Conservation (phyloP, 2,888 invertebrate species). For the Urechis unicinctus region DNA sequence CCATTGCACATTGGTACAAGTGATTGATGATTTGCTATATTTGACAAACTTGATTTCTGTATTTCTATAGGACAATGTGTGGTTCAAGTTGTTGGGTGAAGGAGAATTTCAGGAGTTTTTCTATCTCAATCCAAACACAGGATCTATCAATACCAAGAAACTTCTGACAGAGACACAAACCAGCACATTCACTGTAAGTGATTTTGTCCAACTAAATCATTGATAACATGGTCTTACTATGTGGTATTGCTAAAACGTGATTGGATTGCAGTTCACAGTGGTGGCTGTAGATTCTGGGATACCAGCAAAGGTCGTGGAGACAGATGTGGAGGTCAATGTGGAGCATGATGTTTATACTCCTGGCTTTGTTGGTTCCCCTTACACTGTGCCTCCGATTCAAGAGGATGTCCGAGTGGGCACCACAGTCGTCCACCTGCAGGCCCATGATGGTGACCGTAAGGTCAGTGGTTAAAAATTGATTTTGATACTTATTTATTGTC, state of each 20-base stretch:
- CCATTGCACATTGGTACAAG: neutral
- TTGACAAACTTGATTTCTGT: neutral
- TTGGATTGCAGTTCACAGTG: constrained; percentile 14
- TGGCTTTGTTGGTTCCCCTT: constrained; percentile 24
- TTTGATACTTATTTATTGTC: neutral
- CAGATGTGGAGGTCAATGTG: constrained; percentile 10
- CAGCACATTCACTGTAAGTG: constrained; percentile 16
- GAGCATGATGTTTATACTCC: constrained; percentile 27
- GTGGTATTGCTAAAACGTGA: no score
- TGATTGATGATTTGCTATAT: neutral
- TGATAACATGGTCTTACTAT: no score
- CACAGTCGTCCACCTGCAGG: constrained; percentile 15
- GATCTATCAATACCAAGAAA: constrained; percentile 27
- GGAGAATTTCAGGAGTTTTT: constrained; percentile 27
- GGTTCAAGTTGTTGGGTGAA: constrained; percentile 7
- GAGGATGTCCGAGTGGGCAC: constrained; percentile 16
- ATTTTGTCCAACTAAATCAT: neutral
- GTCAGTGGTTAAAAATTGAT: no score
- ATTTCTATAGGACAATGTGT: constrained; percentile 6
- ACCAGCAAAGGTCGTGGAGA: constrained; percentile 11
- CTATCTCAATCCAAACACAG: constrained; percentile 36
- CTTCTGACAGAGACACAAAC: constrained; percentile 23
- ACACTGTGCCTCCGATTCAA: constrained; percentile 15
- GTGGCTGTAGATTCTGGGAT: constrained; percentile 17
- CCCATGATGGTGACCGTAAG: constrained; percentile 17